phyloP scores from a whole-genome alignment of 2,888 invertebrate species.

The Mylabris sibirica region DNA sequence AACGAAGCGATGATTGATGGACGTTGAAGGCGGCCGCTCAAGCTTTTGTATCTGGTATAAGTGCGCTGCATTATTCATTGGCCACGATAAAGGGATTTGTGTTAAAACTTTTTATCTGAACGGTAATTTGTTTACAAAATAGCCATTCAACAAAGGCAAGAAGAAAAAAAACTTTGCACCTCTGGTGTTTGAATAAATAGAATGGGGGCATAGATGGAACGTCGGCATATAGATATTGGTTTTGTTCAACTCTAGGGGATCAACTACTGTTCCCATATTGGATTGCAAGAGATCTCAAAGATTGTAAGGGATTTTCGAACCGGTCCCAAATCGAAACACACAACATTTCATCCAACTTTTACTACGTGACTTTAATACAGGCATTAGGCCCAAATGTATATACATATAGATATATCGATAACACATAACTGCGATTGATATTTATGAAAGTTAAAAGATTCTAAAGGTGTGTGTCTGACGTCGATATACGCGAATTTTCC shows the following conservation, averaged over 20 bases:
- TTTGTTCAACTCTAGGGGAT: conserved; percentile 57
- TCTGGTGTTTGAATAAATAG: conserved; percentile 60
- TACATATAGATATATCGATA: conserved; percentile 51
- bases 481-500: conserved; percentile 43
- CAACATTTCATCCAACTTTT: conserved; percentile 61
- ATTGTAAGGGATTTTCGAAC: conserved; percentile 61
- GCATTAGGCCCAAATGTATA: conserved; percentile 49
- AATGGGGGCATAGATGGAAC: conserved; percentile 46
- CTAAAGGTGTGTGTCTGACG: conserved; percentile 53
- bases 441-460: conserved; percentile 61
- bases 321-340: conserved; percentile 62
- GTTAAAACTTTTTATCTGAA: conserved; percentile 61
- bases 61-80: conserved; percentile 60
- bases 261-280: conserved; percentile 59
- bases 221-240: conserved; percentile 51
- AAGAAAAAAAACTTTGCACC: conserved; percentile 55
- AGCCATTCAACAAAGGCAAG: conserved; percentile 53
- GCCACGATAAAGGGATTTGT: conserved; percentile 60
- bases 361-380: conserved; percentile 60
- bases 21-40: conserved; percentile 28
- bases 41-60: conserved; percentile 38
- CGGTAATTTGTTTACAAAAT: conserved; percentile 62
- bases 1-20: conserved; percentile 37
- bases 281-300: conserved; percentile 61
- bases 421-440: conserved; percentile 59